Evolutionary conservation across 2,888 invertebrate species (phyloP).

Genomic region (Drosophila affinis): DNA sequence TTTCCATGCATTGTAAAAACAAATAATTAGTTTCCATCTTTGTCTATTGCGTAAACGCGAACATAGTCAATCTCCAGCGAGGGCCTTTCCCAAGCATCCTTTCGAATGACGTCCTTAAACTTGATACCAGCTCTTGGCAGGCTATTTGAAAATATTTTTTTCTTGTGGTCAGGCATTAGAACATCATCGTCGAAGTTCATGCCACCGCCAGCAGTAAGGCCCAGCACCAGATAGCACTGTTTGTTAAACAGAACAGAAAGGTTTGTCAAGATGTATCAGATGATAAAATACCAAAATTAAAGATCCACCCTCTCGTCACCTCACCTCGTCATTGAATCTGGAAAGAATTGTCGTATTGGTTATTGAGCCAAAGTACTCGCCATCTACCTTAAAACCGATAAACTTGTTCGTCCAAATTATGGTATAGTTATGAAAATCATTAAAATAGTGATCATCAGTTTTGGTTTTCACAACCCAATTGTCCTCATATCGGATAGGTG

Average conservation of each 20-base stretch:
- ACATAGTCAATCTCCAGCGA: constrained; percentile 41
- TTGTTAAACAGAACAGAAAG: background rate
- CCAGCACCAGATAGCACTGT: constrained; percentile 26
- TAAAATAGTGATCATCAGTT: background rate
- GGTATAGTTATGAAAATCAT: constrained; percentile 2
- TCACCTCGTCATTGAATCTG: background rate
- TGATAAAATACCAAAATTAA: too few relatives aligned
- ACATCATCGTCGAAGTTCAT: constrained; percentile 38
- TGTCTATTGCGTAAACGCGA: constrained; percentile 33
- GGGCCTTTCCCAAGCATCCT: constrained; percentile 24
- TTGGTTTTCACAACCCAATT: background rate
- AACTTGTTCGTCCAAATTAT: constrained; percentile 9
- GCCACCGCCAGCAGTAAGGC: constrained; percentile 42
- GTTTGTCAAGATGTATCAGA: too few relatives aligned
- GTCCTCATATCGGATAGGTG: background rate
- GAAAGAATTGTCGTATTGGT: background rate
- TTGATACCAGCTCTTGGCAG: accelerated
- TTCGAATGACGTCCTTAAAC: background rate
- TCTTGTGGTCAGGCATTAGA: background rate
- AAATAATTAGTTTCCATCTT: constrained; percentile 15
- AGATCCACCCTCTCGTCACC: too few relatives aligned
- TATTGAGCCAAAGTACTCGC: background rate
- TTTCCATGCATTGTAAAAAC: background rate
- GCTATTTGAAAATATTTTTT: background rate
- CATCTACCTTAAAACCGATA: constrained; percentile 9